Base-by-base conservation (phyloP, 2,797 vertebrate species). In the Setipinna tenuifilis region DNA sequence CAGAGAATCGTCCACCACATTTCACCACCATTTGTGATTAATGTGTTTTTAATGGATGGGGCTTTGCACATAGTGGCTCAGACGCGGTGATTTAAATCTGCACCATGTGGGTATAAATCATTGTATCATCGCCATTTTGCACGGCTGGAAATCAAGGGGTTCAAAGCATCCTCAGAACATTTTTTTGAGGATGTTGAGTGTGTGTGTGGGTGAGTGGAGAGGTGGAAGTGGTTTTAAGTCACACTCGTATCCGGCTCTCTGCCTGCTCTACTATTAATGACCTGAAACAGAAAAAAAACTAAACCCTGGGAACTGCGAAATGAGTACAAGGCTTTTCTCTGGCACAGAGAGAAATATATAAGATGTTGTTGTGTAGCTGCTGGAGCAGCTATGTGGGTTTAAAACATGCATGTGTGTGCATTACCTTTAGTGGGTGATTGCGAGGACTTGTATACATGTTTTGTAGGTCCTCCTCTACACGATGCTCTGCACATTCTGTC, bases 241-340 rank as follows among this genome's bases (percentile, higher is more conserved):
- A 58, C 54, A 81, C 87, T 62, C 71, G 82, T 57, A 82, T 83
- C 81, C 31, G 81, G 83, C 65, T 68, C 65, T 25, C 25, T 68
- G 14, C 59, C n/a, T 6, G 65, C 80, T 85, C 54, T 12, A 82
- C 87, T 87, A 87, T 85, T 87, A 87, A 87, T 87, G 87, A 82
- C 87, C 68, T 35, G 57, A 83, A 84, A 87, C 75, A n/a, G 50
- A 41, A 75, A 86, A 54, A 54, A 58, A 82, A 80, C 82, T 57
- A 46, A 84, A 81, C 81, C 65, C 58, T 83, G 86, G 23, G 41
- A 84, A 50, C 31, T 81, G 84, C 57, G 61, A 86, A 75, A 85
- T 86, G 54, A 65, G 81, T 54, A 21, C 17, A 59, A 71, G 57
- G 65, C 25, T 65, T 46, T 58, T 84, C 25, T 68, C 59, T 75